Base-by-base conservation (phyloP, 1,140 invertebrate species). In the Cherax destructor region DNA sequence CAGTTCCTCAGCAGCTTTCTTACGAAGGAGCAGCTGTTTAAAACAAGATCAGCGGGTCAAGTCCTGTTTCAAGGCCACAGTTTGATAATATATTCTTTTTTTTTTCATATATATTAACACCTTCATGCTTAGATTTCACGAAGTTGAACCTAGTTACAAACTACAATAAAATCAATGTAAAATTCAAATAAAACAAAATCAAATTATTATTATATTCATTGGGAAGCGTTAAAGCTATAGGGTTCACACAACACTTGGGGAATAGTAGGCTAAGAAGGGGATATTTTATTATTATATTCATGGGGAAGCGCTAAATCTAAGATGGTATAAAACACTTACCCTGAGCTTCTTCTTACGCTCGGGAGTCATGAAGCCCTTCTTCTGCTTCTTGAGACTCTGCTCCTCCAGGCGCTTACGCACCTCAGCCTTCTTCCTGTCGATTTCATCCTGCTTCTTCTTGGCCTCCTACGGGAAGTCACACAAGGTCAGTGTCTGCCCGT, bases 1-100 rank as follows among this genome's bases (percentile, higher is more conserved):
- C 95, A 99, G 96, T 95, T 99, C 99, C 95, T 99, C 99, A 94
- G 99, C 99, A 94, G 99, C 99, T 96, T 99, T 99, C 96, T 99
- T 99, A 97, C 99, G 99, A 96, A 99, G 96, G 95, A 99, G 96
- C 96, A 99, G 95, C 95, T 96, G 94, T 21, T 65, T 41, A 47
- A 56, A 74, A 59, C n/a, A 30, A 69, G 52, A 30, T 50, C 11
- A 59, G 50, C 16, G 50, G 30, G 11, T n/a, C 18, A 47, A 41
- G 30, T 41, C 30, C 30, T 41, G 30, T 41, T 41, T 41, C 30
- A 41, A 41, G 80, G 83, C 3, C 56, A 86, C 13, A 18, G 18
- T 9, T 41, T 59, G 49, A 49, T 74, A 30, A 61, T 21, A 59
- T 30, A 16, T 9, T 76, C 47, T 30, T 4, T 2, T 59, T 59